Percentiles rank a stretch among this genome's conserved stretches.
phyloP scores from a whole-genome alignment of 2,888 invertebrate species.

The Heliconius erato region DNA sequence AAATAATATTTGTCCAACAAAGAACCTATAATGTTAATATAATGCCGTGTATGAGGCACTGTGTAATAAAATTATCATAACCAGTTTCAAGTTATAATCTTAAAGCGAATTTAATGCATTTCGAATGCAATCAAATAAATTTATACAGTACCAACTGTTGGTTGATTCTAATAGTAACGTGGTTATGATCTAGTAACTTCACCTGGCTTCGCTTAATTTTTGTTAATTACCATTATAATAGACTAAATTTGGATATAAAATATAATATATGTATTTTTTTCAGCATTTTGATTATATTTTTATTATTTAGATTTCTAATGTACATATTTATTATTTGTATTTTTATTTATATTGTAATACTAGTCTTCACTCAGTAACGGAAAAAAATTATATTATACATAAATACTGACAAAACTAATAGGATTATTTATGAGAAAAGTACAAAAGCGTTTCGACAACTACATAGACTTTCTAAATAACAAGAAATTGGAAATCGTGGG shows the following conservation, averaged over 20 bases:
- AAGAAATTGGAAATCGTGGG: too few relatives aligned
- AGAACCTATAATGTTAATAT: conserved; percentile 4
- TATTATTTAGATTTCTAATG: too few relatives aligned
- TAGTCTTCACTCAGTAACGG: too few relatives aligned
- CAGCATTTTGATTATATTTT: too few relatives aligned
- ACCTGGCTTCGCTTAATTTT: background rate
- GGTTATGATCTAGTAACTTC: background rate
- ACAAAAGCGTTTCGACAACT: too few relatives aligned
- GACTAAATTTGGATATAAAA: background rate
- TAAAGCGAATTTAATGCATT: conserved; percentile 37
- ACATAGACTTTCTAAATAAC: too few relatives aligned
- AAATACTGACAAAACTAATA: too few relatives aligned
- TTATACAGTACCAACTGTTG: conserved; percentile 13
- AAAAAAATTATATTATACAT: too few relatives aligned
- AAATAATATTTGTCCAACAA: conserved; percentile 8
- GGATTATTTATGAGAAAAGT: too few relatives aligned
- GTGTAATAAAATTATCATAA: conserved; percentile 42
- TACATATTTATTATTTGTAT: too few relatives aligned
- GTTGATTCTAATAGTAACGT: conserved; percentile 20
- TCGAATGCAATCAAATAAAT: conserved; percentile 34
- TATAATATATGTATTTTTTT: too few relatives aligned
- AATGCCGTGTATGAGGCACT: conserved; percentile 26
- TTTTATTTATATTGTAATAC: too few relatives aligned
- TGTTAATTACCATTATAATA: background rate
- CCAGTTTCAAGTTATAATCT: conserved; percentile 35